Evolutionary conservation across 2,888 invertebrate species (phyloP), one percentile per base, ranked within the genome.

Genomic region (Cylindroiulus punctatus): DNA sequence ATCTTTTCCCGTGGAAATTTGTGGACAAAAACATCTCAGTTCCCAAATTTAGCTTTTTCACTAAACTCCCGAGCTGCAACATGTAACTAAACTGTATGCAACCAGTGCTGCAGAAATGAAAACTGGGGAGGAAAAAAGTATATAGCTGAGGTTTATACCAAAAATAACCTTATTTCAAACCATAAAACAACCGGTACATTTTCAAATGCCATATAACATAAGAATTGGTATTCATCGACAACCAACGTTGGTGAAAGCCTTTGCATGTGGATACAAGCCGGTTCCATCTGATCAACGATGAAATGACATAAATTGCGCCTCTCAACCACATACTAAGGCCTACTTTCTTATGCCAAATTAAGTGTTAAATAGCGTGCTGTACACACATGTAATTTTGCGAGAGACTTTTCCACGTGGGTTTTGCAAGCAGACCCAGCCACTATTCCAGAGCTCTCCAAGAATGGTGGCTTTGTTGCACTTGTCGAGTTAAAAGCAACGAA

Each of bases 1-100:
- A 85, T 85, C 85, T 65, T 57, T 85, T 65, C 57, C 76, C 12
- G 65, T 85, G 85, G 65, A 57, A 85, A 85, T 57, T 85, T 65
- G 85, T 57, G 85, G 85, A 40, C 42, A 85, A 85, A 83, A 85
- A 85, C 85, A 85, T 32, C 85, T 30, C 65, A 85, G 65, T 12
- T 65, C 65, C 85, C 85, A 52, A 85, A 85, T 57, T 85, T 85
- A 57, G 65, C 32, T 57, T 85, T 84, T 85, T 65, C 19, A 65
- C 40, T 44, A 83, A 83, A 83, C 85, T 76, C 57, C 65, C 36
- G 76, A 76, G 76, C 76, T 30, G 26, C 26, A 76, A 76, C 76
- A 76, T 76, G 76, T 76, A 76, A 30, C 76, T 30, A 76, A 30
- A 76, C 26, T 26, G 26, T 76, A 30, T 14, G 14, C 30, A 30